Evolutionary conservation across 92 coral and sea anemone genomes (phyloP), one percentile per base, ranked within the genome.

Genomic region (Zoanthus gigantus): DNA sequence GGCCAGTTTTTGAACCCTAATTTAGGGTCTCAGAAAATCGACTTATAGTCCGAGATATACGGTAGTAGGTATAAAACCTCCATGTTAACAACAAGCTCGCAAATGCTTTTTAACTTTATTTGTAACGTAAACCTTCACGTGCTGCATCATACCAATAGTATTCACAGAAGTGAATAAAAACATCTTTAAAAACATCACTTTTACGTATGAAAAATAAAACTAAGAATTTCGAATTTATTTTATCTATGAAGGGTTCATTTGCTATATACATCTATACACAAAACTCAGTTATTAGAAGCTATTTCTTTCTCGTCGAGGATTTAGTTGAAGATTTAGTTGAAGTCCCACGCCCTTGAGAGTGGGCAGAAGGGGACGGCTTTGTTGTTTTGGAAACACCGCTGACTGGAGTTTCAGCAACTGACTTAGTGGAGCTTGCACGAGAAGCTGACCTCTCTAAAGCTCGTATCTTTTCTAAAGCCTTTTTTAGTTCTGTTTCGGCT

Each of bases 391-490:
- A 93, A 84, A 91, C 82, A 54, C 83, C 83, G 79, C 94, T 92
- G 68, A 79, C 83, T 83, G 95, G 90, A 90, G 92, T 86, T 34
- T 96, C 96, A 34, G 90, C 84, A 17, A 88, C 93, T 74, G 93
- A 94, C 4, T 90, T 91, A 45, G 92, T 81, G 63, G 94, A 91
- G 82, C 98, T 94, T 5, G 96, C 92, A 34, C 98, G 96, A 12
- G 99, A 97, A 32, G 98, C 98, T 57, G 98, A 90, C 58, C 99
- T 95, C 74, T 97, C 99, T 60, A 97, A 94, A 74, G 98, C 98
- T 82, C 99, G 97, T 85, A 97, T 91, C 93, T 92, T 92, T 84
- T 97, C 99, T 30, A 95, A 87, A 47, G 98, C 98, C 75, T 92
- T 94, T 92, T 97, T 97, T 7, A 97, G 94, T 65, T 97, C 99